These are phyloP conservation scores for Danio jaintianensis DNA, from an alignment of 2,797 vertebrate species.

Conservation along the genomic window DNA sequence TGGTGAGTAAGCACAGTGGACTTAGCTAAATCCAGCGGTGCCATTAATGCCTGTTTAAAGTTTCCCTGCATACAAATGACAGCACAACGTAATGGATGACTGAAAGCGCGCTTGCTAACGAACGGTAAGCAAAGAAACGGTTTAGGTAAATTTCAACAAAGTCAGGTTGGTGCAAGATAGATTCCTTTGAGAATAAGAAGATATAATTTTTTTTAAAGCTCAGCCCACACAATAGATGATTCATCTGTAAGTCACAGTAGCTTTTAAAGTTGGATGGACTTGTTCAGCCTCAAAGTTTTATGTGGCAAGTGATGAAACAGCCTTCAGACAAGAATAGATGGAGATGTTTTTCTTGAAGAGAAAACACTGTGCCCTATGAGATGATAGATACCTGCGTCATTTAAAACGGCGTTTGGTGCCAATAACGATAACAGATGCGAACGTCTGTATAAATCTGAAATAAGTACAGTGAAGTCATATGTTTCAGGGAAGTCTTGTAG, in stretches of 20 bases:
- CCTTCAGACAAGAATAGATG: constrained; percentile 6
- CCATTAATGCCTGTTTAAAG: constrained; percentile 19
- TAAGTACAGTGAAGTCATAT: background rate
- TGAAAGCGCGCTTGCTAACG: background rate
- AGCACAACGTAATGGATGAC: constrained; percentile 5
- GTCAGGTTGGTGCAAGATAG: background rate
- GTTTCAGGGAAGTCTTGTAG: background rate
- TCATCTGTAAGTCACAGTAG: background rate
- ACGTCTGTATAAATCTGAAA: background rate
- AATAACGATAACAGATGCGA: background rate
- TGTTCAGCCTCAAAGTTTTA: constrained; percentile 21
- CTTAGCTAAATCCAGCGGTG: background rate
- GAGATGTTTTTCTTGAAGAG: background rate
- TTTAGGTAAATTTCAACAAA: constrained; percentile 24
- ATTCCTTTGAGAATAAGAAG: constrained; percentile 1
- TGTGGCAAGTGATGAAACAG: constrained; percentile 20
- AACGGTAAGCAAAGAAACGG: constrained; percentile 15
- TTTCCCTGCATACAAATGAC: constrained; percentile 34
- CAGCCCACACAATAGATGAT: background rate
- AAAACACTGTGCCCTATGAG: background rate
- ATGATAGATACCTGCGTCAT: background rate
- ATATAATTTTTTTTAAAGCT: constrained; percentile 1
- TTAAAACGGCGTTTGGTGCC: background rate
- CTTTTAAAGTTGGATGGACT: constrained; percentile 21
- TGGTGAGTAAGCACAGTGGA: constrained; percentile 22